phyloP scores from a whole-genome alignment of 2,113 vertebrate genomes.

The Anser cygnoides region DNA sequence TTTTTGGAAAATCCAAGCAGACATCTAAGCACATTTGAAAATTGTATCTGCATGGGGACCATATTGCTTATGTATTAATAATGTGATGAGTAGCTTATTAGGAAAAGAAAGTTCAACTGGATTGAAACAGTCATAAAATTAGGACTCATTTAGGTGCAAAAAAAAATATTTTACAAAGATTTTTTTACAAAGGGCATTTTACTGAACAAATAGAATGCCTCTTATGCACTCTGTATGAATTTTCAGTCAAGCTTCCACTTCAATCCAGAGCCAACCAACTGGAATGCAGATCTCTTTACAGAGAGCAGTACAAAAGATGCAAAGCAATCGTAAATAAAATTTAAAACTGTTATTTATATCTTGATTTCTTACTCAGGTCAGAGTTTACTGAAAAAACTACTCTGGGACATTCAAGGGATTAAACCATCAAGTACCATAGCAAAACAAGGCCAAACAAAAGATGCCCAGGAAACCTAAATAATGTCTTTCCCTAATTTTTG shows the following conservation, averaged over 20 bases:
- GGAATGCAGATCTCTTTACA: neutral
- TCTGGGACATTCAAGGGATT: neutral
- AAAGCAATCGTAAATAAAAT: neutral
- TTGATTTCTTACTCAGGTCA: neutral
- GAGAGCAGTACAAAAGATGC: neutral
- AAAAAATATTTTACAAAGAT: neutral
- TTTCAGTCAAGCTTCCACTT: neutral
- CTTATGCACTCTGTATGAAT: neutral
- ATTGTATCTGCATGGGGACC: neutral
- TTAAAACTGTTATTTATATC: neutral
- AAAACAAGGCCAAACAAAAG: neutral
- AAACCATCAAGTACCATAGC: neutral
- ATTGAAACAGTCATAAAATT: neutral
- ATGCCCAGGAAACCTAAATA: neutral
- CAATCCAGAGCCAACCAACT: neutral
- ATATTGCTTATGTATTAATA: neutral
- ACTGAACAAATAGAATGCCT: neutral
- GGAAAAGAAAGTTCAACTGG: neutral
- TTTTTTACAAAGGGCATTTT: neutral
- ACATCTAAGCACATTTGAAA: neutral
- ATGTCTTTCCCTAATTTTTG: neutral
- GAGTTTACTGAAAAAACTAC: neutral
- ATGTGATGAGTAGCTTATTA: neutral
- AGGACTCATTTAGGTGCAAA: neutral
- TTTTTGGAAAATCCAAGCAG: slow-evolving; percentile 20